Evolutionary conservation across 2,888 invertebrate species (phyloP), one percentile per base, ranked within the genome.

Genomic region (Dasysyrphus albostriatus): DNA sequence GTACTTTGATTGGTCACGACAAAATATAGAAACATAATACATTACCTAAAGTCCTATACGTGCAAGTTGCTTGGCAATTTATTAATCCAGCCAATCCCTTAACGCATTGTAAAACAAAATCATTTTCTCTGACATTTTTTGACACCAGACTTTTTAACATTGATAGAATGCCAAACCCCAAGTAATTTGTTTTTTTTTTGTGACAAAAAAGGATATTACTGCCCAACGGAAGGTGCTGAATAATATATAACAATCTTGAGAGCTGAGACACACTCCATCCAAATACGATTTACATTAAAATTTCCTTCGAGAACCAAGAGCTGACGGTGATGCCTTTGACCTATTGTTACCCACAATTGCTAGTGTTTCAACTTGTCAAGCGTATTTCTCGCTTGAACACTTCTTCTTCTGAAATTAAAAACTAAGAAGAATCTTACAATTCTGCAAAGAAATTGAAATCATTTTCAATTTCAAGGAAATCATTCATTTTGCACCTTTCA

Each of bases 401-500:
- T 34, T 32, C 58, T 59, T 37, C 19, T 7, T 19, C 12, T 63
- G 47, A 63, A 79, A 79, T 79, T 70, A 59, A 83, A 74, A 47
- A 10, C 49, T 34, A 42, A 58, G 16, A 58, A 67, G 37, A 47
- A 59, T 47, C 14, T 5, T 59, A 32, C 9, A 44, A 29, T 44
- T 63, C 51, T 44, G 32, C 19, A 24, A 59, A 74, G 74, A 65
- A 75, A 70, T 80, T 75, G 70, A 65, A 83, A 79, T 79, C 49
- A 63, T 63, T 83, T 79, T 74, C 54, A 19, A 39, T 83, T 79
- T 74, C 54, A 19, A 39, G 37, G 44, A 77, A 77, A 82, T 73
- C 78, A 78, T 83, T 79, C 69, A 75, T 75, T 75, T 75, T 58
- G 10, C 58, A 80, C 70, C 75, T 70, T 56, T 54, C 49, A 63